phyloP scores from a whole-genome alignment of 2,888 invertebrate genomes.

The Eulithis prunata region DNA sequence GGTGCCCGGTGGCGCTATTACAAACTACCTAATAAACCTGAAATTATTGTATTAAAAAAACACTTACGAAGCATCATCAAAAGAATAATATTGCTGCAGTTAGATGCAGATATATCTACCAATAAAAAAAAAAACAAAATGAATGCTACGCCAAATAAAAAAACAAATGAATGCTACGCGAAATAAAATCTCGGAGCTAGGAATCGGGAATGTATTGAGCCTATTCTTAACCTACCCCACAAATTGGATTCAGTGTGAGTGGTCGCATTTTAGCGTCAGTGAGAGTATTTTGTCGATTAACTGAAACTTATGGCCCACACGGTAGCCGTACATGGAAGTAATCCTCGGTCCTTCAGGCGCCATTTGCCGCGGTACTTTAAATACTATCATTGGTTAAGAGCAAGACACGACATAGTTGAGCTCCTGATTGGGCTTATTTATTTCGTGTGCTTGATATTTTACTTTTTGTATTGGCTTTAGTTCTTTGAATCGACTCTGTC shows the following conservation, averaged over 20 bases:
- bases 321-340: conserved; percentile 48
- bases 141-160: background rate
- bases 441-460: conserved; percentile 13
- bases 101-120: too few relatives aligned
- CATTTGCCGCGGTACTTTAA: conserved; percentile 25
- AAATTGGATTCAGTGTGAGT: conserved; percentile 27
- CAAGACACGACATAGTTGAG: conserved; percentile 19
- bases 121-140: background rate
- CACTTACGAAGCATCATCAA: background rate
- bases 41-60: background rate
- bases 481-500: conserved; percentile 5
- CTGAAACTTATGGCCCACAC: conserved; percentile 49
- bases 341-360: conserved; percentile 22
- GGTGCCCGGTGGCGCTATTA: conserved; percentile 12
- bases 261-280: conserved; percentile 40
- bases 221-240: conserved; percentile 16
- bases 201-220: conserved; percentile 12
- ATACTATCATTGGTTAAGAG: conserved; percentile 22
- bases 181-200: conserved; percentile 13
- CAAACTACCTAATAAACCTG: background rate
- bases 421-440: conserved; percentile 33
- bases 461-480: conserved; percentile 5
- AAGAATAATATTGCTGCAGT: background rate
- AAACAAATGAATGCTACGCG: background rate
- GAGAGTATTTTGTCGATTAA: conserved; percentile 55